Evolutionary conservation across 2,113 vertebrate species (phyloP).

Genomic region (Ursus arctos): DNA sequence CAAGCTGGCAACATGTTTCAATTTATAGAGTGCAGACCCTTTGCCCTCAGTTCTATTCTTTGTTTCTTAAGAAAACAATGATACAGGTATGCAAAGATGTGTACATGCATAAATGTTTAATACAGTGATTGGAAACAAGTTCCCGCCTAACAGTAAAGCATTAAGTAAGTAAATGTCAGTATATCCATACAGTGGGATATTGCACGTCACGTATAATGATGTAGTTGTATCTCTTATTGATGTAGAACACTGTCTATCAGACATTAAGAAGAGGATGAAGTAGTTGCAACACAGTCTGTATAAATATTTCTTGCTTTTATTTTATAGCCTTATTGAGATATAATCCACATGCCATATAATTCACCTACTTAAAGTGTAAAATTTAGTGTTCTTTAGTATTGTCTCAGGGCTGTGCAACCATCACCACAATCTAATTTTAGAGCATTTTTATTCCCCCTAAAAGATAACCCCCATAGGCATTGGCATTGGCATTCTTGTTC

Average conservation of each 20-base stretch:
- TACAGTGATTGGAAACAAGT: not conserved
- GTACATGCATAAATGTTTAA: not conserved
- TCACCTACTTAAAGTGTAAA: not conserved
- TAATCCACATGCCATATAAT: not conserved
- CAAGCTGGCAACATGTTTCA: not conserved
- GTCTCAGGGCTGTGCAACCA: not conserved
- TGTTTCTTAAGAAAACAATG: not conserved
- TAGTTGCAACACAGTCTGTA: not conserved
- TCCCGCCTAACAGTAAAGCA: not conserved
- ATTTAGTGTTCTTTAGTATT: not conserved
- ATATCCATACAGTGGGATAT: not conserved
- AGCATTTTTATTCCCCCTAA: not conserved
- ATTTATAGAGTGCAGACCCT: not conserved
- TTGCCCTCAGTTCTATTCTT: not conserved
- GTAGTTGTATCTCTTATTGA: not conserved
- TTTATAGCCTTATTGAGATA: constrained; percentile 11
- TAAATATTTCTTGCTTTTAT: not conserved
- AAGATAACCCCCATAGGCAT: not conserved
- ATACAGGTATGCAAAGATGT: not conserved
- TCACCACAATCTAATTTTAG: not conserved
- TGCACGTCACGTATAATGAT: not conserved
- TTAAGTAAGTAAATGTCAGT: not conserved
- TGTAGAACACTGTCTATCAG: not conserved
- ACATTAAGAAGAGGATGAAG: not conserved
- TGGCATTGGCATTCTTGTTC: not conserved